Evolutionary conservation across 2,113 vertebrate genomes (phyloP), one percentile per base, ranked within the genome.

Genomic region (Scalopus aquaticus): DNA sequence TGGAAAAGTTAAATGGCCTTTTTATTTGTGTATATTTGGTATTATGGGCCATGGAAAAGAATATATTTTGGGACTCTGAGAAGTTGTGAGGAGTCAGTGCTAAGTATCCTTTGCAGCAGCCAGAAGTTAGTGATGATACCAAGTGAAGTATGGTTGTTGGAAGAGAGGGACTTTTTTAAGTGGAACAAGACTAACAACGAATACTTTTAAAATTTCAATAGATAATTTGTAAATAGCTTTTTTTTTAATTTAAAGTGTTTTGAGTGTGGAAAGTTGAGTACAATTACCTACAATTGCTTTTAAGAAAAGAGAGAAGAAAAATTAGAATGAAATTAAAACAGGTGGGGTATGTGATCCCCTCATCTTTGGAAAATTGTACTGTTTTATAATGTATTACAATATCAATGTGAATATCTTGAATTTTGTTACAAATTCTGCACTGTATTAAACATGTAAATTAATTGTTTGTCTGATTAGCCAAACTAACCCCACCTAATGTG

Each of bases 401-500:
- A 93, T 97, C 94, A 97, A 94, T 97, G 98, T 98, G 98, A 98
- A 97, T 98, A 98, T 98, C 97, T 98, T 97, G 95, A 98, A 97
- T 83, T 97, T 96, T 98, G 98, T 98, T 98, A 97, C 96, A 93
- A 96, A 97, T 97, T 95, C 88, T 96, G 98, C 98, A 96, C 96
- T 98, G 98, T 98, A 98, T 97, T 94, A 97, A 98, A 98, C 92
- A 94, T 98, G 98, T 98, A 98, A 98, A 98, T 96, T 54, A 78
- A 96, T 74, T 97, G 97, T 98, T 97, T 97, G 98, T 98, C 97
- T 95, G 96, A 97, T 97, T 98, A 98, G 97, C 94, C 96, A 96
- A 97, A 84, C 96, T 95, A 97, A 95, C 81, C 93, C 84, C 97
- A 93, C 96, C 86, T 26, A 93, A 90, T 79, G 74, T 96, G 95